These are phyloP conservation scores for Phaedon cochleariae DNA, from an alignment of 2,888 invertebrate genomes.

Conservation along the genomic window DNA sequence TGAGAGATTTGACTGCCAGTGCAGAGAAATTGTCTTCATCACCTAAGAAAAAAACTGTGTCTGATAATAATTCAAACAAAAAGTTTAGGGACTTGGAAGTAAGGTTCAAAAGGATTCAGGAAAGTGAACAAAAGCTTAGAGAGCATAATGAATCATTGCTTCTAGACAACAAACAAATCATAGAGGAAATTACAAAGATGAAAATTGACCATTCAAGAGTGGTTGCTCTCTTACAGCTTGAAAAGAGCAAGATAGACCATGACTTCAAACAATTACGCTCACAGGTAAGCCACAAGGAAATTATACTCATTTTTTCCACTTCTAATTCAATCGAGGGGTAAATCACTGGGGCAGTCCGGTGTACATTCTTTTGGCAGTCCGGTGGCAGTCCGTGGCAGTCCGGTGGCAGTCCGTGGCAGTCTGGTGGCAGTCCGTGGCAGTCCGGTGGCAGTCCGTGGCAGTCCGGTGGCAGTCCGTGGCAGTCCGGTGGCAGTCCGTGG, in stretches of 20 bases:
- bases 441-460: too few species aligned
- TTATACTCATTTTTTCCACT: too few species aligned
- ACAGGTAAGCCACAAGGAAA: constrained; percentile 9
- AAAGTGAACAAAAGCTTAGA: constrained; percentile 33
- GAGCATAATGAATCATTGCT: constrained; percentile 25
- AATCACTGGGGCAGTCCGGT: too few species aligned
- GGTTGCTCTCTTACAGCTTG: constrained; percentile 8
- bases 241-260: constrained; percentile 13
- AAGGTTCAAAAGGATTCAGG: constrained; percentile 24
- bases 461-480: too few species aligned
- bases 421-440: too few species aligned
- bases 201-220: constrained; percentile 20
- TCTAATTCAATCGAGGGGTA: too few species aligned
- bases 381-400: too few species aligned
- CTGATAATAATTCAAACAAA: constrained; percentile 4
- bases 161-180: constrained; percentile 26
- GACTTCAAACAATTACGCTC: constrained; percentile 3
- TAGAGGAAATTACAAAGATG: constrained; percentile 6
- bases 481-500: too few species aligned
- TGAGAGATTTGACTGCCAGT: constrained; percentile 23
- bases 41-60: constrained; percentile 18
- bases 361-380: too few species aligned
- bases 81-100: constrained; percentile 26
- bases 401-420: too few species aligned
- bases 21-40: constrained; percentile 7